Evolutionary conservation across 2,888 invertebrate species (phyloP).

Genomic region (Coelinius sp.): DNA sequence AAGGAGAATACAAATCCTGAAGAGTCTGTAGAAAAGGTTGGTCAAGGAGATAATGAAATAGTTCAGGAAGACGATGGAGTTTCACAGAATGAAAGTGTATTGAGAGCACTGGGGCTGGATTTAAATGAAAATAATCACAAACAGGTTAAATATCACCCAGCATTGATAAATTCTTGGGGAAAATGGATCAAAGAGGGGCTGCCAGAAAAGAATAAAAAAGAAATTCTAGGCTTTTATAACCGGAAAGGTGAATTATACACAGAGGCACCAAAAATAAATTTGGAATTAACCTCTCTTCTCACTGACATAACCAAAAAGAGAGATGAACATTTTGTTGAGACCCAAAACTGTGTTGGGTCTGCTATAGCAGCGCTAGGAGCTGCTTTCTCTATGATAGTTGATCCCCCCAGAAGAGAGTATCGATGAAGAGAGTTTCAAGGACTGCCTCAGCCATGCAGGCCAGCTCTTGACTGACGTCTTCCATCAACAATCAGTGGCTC

Average conservation of each 20-base stretch:
- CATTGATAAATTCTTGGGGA: constrained; percentile 45
- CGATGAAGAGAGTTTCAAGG: background rate
- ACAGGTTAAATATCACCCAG: constrained; percentile 33
- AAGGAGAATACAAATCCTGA: background rate
- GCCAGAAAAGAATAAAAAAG: constrained; percentile 40
- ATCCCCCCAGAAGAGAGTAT: constrained; percentile 31
- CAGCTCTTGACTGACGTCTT: constrained; percentile 30
- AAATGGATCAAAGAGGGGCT: constrained; percentile 56
- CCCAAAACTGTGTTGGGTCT: constrained; percentile 38
- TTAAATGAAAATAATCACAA: constrained; percentile 31
- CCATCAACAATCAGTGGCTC: constrained; percentile 35
- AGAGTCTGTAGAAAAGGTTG: background rate
- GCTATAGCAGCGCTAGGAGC: constrained; percentile 34
- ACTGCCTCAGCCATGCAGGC: constrained; percentile 31
- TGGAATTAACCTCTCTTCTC: constrained; percentile 32
- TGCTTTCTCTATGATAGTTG: constrained; percentile 36
- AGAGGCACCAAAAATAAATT: constrained; percentile 37
- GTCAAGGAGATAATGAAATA: background rate
- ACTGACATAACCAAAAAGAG: constrained; percentile 34
- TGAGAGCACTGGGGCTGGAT: constrained; percentile 35
- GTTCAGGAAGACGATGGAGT: background rate
- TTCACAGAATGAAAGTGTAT: constrained; percentile 17
- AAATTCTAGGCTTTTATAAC: constrained; percentile 30
- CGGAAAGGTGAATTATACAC: constrained; percentile 35
- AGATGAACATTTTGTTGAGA: constrained; percentile 39